Conservation (phyloP, 2,797 vertebrate genomes). For the Coregonus suidteri region DNA sequence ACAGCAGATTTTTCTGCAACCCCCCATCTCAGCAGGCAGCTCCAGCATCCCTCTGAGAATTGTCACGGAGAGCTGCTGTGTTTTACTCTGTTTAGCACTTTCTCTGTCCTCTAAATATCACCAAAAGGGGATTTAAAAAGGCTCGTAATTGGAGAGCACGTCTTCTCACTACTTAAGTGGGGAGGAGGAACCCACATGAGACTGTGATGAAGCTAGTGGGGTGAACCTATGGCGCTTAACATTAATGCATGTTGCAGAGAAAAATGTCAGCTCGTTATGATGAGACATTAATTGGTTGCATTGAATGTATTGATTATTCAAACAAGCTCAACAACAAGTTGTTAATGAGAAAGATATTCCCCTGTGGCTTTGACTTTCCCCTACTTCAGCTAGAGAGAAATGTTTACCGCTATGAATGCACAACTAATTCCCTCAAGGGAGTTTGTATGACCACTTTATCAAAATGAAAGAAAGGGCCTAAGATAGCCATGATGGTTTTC, state of each 20-base stretch:
- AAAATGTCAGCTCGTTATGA: slow-evolving; percentile 35
- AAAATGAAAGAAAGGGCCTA: slow-evolving; percentile 27
- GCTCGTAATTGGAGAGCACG: slow-evolving; percentile 55
- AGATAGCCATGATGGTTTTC: slow-evolving; percentile 51
- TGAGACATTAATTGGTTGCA: slow-evolving; percentile 46
- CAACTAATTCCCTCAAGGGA: slow-evolving; percentile 37
- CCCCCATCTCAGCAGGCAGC: slow-evolving; percentile 78
- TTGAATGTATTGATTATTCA: slow-evolving; percentile 57
- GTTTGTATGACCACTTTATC: slow-evolving; percentile 50
- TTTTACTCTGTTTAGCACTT: slow-evolving; percentile 65
- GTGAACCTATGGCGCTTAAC: neutral
- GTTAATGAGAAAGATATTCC: slow-evolving; percentile 19
- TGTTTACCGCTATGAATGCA: slow-evolving; percentile 43
- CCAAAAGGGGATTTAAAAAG: slow-evolving; percentile 66
- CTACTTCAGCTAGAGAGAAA: slow-evolving; percentile 23
- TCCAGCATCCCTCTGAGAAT: slow-evolving; percentile 73
- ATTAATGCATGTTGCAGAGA: neutral
- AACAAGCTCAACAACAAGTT: slow-evolving; percentile 34
- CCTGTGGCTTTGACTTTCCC: slow-evolving; percentile 6
- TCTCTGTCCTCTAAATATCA: slow-evolving; percentile 70
- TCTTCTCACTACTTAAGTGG: slow-evolving; percentile 28
- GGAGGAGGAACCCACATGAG: slow-evolving; percentile 14
- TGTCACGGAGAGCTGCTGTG: slow-evolving; percentile 72
- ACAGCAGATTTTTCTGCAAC: slow-evolving; percentile 80
- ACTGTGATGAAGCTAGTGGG: neutral